These are phyloP conservation scores for Strigops habroptila DNA, from an alignment of 2,113 vertebrate genomes.

Conservation along the genomic window DNA sequence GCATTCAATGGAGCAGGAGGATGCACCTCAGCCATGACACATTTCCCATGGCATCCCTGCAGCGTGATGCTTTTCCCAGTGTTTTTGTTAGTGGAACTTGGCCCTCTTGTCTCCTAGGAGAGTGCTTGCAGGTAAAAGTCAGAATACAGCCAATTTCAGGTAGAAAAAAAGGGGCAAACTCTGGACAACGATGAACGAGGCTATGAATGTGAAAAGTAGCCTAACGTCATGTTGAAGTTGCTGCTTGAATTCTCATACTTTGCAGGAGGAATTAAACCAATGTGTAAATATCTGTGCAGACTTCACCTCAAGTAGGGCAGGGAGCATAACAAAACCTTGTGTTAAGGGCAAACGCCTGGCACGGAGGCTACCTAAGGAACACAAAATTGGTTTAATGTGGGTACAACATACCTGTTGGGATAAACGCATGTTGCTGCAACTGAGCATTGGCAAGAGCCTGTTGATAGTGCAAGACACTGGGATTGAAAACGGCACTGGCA, in stretches of 20 bases:
- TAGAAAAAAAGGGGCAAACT: background rate
- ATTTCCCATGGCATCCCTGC: background rate
- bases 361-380: background rate
- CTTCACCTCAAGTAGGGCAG: background rate
- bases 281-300: background rate
- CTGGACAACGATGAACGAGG: background rate
- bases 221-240: background rate
- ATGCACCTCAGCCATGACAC: background rate
- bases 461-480: slow-evolving; percentile 98
- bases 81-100: background rate
- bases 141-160: background rate
- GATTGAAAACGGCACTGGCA: slow-evolving; percentile 90
- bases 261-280: background rate
- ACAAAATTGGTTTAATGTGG: background rate
- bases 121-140: background rate
- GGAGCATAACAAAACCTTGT: background rate
- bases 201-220: background rate
- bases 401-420: slow-evolving; percentile 89
- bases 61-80: background rate
- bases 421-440: slow-evolving; percentile 92
- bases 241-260: background rate
- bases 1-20: background rate
- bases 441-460: slow-evolving; percentile 94
- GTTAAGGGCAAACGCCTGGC: background rate
- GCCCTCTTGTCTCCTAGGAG: background rate